Evolutionary conservation across 64 coral and sea anemone species (phyloP).

Genomic region (Porites lutea): DNA sequence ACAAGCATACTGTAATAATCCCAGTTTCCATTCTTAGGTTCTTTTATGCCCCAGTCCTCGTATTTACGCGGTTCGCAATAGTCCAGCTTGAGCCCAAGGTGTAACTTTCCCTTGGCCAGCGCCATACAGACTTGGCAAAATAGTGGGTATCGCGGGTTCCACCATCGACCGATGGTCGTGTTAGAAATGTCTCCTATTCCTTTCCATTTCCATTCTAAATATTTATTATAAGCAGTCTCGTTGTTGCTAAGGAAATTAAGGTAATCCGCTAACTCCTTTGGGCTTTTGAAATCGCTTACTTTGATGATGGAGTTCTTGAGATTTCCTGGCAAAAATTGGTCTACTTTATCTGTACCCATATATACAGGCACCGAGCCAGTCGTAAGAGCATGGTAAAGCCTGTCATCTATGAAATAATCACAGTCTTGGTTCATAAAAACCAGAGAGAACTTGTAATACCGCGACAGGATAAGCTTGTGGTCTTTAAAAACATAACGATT

Average conservation of each 20-base stretch:
- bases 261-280: constrained; percentile 83
- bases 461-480: constrained; percentile 86
- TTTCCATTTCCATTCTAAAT: constrained; percentile 95
- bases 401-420: constrained; percentile 99
- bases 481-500: constrained; percentile 92
- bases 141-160: constrained; percentile 84
- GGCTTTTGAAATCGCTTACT: constrained; percentile 95
- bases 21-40: constrained; percentile 23
- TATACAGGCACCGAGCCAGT: constrained; percentile 88
- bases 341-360: constrained; percentile 98
- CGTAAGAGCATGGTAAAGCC: constrained; percentile 82
- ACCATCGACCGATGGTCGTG: constrained; percentile 86
- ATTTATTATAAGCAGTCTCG: constrained; percentile 91
- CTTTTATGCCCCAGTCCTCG: constrained; percentile 87
- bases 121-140: constrained; percentile 97
- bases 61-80: constrained; percentile 76
- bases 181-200: constrained; percentile 81
- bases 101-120: constrained; percentile 87
- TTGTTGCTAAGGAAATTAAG: constrained; percentile 76
- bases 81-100: constrained; percentile 80
- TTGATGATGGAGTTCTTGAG: constrained; percentile 85
- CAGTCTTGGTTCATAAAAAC: constrained; percentile 99
- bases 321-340: constrained; percentile 95
- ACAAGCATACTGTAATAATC: constrained; percentile 59
- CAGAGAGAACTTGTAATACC: constrained; percentile 95